Evolutionary conservation across 2,113 vertebrate genomes (phyloP).

Genomic region (Cheilinus undulatus): DNA sequence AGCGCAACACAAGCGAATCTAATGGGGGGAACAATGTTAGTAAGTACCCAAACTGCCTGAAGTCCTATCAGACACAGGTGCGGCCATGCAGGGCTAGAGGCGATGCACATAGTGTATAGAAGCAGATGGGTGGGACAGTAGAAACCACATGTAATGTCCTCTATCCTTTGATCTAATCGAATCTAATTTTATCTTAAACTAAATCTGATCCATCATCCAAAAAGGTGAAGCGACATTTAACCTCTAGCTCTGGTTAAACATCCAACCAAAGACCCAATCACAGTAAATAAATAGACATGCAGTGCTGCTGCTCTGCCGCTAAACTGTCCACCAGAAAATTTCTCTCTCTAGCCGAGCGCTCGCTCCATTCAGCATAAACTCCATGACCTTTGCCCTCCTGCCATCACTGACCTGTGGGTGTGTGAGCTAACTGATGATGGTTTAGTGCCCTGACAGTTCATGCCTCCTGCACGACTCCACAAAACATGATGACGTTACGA

Average conservation of each 20-base stretch:
- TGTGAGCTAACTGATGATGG: slow-evolving; percentile 31
- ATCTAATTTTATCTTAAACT: no score
- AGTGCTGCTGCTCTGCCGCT: slow-evolving; percentile 31
- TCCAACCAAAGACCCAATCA: slow-evolving; percentile 44
- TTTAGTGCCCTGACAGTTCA: slow-evolving; percentile 15
- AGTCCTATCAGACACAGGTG: no score
- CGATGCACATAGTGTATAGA: no score
- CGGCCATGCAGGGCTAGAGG: no score
- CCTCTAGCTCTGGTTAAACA: slow-evolving; percentile 30
- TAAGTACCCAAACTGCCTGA: no score
- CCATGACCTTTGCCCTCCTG: slow-evolving; percentile 55
- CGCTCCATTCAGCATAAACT: slow-evolving; percentile 66
- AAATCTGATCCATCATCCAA: no score
- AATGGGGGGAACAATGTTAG: no score
- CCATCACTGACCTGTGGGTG: slow-evolving; percentile 24
- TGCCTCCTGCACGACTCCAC: slow-evolving; percentile 8
- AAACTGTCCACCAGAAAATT: slow-evolving; percentile 69
- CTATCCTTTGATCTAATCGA: no score
- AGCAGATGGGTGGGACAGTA: no score
- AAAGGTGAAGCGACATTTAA: no score
- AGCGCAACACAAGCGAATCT: no score
- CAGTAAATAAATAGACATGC: slow-evolving; percentile 48
- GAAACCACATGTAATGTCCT: no score
- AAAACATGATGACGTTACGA: background rate
- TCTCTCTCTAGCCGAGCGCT: slow-evolving; percentile 46